Conservation (phyloP, 2,888 invertebrate genomes). For the Pristionchus mayeri region DNA sequence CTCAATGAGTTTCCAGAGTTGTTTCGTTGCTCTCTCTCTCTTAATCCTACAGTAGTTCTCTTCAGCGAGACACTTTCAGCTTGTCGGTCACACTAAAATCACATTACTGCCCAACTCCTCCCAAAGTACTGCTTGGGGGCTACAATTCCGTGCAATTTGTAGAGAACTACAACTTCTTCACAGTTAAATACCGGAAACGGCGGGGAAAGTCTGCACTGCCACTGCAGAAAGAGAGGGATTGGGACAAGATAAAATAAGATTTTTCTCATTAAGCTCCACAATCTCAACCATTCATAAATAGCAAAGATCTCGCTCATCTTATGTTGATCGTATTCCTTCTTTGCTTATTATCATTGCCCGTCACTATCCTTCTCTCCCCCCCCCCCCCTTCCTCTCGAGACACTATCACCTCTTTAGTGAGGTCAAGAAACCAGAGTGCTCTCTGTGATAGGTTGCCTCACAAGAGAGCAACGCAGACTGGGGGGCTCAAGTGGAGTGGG, state of each 20-base stretch:
- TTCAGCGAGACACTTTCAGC: neutral
- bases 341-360: neutral
- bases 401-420: neutral
- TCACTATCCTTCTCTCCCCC: neutral
- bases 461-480: too few species aligned
- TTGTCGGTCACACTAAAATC: conserved; percentile 6
- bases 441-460: neutral
- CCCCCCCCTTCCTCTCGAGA: conserved; percentile 13
- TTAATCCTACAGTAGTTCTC: neutral
- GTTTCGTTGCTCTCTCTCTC: neutral
- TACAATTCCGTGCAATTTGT: conserved; percentile 6
- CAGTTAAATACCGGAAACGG: neutral
- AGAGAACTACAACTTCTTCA: conserved; percentile 3
- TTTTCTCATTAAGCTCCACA: too few species aligned
- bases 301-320: too few species aligned
- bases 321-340: too few species aligned
- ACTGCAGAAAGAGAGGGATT: neutral
- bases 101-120: neutral
- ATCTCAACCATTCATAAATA: too few species aligned
- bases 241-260: too few species aligned
- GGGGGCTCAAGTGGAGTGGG: neutral
- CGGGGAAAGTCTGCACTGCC: too few species aligned
- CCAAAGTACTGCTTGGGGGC: too few species aligned
- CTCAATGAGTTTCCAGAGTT: neutral
- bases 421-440: neutral